These are phyloP conservation scores for Apis laboriosa DNA, from an alignment of 1,140 invertebrate genomes.

Conservation along the genomic window DNA sequence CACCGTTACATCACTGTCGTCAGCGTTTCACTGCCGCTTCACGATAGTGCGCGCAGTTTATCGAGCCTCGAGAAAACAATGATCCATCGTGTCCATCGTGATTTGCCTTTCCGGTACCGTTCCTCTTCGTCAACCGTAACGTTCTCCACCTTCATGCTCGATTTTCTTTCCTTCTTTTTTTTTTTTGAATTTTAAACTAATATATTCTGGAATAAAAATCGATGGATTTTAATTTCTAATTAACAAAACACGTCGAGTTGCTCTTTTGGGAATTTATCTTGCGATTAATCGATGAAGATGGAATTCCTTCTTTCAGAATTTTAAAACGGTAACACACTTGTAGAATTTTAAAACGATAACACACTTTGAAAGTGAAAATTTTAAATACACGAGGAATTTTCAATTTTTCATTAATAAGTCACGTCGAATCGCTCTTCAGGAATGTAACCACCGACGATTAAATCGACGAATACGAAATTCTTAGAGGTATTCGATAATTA, in stretches of 20 bases:
- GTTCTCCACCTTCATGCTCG: background rate
- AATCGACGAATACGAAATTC: no score
- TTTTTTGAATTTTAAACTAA: background rate
- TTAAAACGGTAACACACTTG: no score
- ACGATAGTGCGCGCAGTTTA: constrained; percentile 15
- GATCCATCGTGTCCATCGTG: background rate
- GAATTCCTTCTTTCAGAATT: background rate
- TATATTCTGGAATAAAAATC: background rate
- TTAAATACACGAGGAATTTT: no score
- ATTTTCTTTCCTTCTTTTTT: background rate
- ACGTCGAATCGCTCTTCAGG: background rate
- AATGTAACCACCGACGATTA: background rate
- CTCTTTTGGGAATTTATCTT: background rate
- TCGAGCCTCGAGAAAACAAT: constrained; percentile 21
- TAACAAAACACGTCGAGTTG: background rate
- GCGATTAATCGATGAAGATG: background rate
- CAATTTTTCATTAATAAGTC: no score
- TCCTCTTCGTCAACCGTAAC: background rate
- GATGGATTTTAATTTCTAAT: background rate
- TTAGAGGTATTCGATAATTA: no score
- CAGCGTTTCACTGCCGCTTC: constrained; percentile 25
- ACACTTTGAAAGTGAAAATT: no score
- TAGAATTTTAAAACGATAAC: no score
- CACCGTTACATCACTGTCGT: constrained; percentile 66
- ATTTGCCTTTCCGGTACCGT: background rate